Base-by-base conservation (phyloP, 1,140 invertebrate species). In the Tetraneura akinire region DNA sequence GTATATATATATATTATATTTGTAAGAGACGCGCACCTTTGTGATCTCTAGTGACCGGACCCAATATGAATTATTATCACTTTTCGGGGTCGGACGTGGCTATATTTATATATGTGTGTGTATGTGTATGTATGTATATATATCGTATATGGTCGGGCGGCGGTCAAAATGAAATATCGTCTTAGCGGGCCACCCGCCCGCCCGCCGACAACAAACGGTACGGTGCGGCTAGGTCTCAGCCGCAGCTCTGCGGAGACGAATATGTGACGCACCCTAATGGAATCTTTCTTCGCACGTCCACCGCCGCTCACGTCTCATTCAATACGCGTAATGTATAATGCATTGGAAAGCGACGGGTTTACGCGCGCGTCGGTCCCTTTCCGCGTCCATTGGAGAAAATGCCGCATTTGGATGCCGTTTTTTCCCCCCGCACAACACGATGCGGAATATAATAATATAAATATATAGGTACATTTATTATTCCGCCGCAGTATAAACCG, bases 1-100 rank as follows among this genome's bases (percentile, higher is more conserved):
- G n/a, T n/a, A n/a, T n/a, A n/a, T n/a, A n/a, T n/a, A n/a, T n/a
- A n/a, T n/a, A n/a, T n/a, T n/a, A n/a, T n/a, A n/a, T n/a, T n/a
- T n/a, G 16, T 62, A 14, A 18, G 29, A 37, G 32, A 37, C 18
- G 51, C 18, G 49, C 73, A 57, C 73, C 73, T 76, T 76, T 76
- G 73, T 76, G 73, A 76, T 76, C 73, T 76, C 73, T 76, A 76
- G 73, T 57, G 73, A 76, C 73, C 73, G 73, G 42, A 76, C 53
- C 73, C 73, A 76, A 76, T 76, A 76, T 76, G 73, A 76, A 76
- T 76, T 76, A 76, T 76, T 76, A 76, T 76, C 73, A 76, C 73
- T 76, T 76, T 76, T 53, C 73, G 66, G 45, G 45, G 66, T 47
- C 66, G 42, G 66, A 10, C 37, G 62, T 37, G 62, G 10, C 62